phyloP scores from a whole-genome alignment of 2,797 vertebrate genomes.

The Trachops cirrhosus region DNA sequence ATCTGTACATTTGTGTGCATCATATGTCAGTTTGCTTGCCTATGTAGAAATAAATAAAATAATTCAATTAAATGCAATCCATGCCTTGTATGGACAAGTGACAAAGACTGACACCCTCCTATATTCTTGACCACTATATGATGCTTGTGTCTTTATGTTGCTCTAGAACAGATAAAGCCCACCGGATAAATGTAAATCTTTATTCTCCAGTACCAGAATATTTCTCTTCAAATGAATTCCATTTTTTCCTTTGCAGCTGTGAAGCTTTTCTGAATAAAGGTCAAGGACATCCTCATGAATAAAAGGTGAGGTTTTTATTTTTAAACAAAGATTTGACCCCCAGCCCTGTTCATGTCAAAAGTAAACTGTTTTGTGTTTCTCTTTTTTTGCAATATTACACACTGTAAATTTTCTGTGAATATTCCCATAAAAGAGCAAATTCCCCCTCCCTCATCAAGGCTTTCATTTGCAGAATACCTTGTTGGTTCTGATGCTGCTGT shows the following conservation, averaged over 20 bases:
- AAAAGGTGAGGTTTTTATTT: slow-evolving; percentile 30
- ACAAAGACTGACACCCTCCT: not conserved
- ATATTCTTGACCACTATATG: not conserved
- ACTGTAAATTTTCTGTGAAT: not conserved
- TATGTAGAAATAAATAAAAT: slow-evolving; percentile 15
- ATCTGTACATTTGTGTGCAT: not conserved
- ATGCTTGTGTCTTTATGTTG: not conserved
- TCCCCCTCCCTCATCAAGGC: not conserved
- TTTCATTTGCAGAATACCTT: not conserved
- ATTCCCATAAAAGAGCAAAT: not conserved
- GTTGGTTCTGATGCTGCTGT: not conserved
- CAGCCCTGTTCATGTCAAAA: not conserved
- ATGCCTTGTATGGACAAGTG: not conserved
- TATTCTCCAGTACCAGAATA: slow-evolving; percentile 16
- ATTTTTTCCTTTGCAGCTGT: not conserved
- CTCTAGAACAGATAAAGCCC: not conserved
- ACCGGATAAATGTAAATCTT: slow-evolving; percentile 6
- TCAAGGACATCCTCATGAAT: not conserved
- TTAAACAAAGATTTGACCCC: not conserved
- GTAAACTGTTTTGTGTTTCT: not conserved
- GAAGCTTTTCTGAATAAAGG: slow-evolving; percentile 11
- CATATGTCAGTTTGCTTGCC: not conserved
- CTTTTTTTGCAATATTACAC: not conserved
- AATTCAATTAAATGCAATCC: not conserved
- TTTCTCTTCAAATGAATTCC: slow-evolving; percentile 36